phyloP scores from a whole-genome alignment of 2,888 invertebrate genomes.

The Drosophila rellima region DNA sequence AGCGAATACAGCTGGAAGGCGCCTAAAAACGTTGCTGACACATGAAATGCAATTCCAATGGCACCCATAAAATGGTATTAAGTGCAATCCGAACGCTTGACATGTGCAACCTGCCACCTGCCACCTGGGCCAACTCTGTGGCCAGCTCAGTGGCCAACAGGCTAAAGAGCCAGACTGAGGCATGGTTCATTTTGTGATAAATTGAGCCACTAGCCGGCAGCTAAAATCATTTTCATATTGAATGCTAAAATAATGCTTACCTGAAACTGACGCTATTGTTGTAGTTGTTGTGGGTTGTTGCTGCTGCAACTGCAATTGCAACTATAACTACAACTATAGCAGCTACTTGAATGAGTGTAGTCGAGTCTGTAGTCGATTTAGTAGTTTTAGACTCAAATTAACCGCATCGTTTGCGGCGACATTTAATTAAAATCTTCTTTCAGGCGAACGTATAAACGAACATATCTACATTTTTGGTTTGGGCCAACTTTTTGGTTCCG shows the following conservation, averaged over 20 bases:
- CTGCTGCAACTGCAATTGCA: slow-evolving; percentile 7
- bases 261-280: slow-evolving; percentile 20
- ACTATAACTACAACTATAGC: slow-evolving; percentile 25
- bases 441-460: slow-evolving; percentile 29
- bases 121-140: background rate
- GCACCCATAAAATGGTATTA: slow-evolving; percentile 68
- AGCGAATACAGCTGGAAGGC: slow-evolving; percentile 55
- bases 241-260: slow-evolving; percentile 74
- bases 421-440: slow-evolving; percentile 81
- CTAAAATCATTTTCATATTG: slow-evolving; percentile 78
- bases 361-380: slow-evolving; percentile 29
- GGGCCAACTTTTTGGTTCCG: slow-evolving; percentile 37
- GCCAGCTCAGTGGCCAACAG: background rate
- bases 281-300: slow-evolving; percentile 14
- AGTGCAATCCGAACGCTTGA: slow-evolving; percentile 72
- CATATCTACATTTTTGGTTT: slow-evolving; percentile 39
- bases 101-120: slow-evolving; percentile 51
- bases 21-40: slow-evolving; percentile 79
- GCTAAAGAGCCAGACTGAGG: slow-evolving; percentile 14
- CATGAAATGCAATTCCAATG: slow-evolving; percentile 80
- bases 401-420: slow-evolving; percentile 81
- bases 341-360: slow-evolving; percentile 32
- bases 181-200: slow-evolving; percentile 65
- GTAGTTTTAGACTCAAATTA: slow-evolving; percentile 64
- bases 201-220: slow-evolving; percentile 76